phyloP scores from a whole-genome alignment of 2,797 vertebrate species.

The Gymnoscopelus microlampas region DNA sequence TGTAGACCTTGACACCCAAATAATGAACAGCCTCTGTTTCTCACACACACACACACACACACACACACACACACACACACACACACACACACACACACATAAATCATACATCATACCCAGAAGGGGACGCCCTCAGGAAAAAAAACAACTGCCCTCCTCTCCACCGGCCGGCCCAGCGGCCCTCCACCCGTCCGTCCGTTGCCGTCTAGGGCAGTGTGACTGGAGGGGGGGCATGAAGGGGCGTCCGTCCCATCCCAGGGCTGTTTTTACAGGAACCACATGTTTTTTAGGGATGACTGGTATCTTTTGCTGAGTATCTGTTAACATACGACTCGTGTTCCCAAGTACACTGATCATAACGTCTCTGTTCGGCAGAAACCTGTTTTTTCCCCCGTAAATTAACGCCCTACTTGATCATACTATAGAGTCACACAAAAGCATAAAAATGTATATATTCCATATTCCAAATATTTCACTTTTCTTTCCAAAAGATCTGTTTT shows the following conservation, averaged over 20 bases:
- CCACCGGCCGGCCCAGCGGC: slow-evolving; percentile 2
- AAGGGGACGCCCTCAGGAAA: slow-evolving; percentile 73
- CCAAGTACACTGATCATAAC: too few relatives aligned
- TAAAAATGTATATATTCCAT: too few relatives aligned
- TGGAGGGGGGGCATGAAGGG: slow-evolving; percentile 48
- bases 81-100: slow-evolving; percentile 38
- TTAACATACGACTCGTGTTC: slow-evolving; percentile 35
- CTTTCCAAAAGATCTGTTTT: too few relatives aligned
- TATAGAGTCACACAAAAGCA: too few relatives aligned
- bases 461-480: too few relatives aligned
- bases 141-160: slow-evolving; percentile 71
- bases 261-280: slow-evolving; percentile 79
- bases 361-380: too few relatives aligned
- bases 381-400: too few relatives aligned
- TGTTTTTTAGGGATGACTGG: slow-evolving; percentile 71
- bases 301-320: slow-evolving; percentile 71
- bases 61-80: slow-evolving; percentile 40
- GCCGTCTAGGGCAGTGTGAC: slow-evolving; percentile 51
- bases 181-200: background rate
- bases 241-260: slow-evolving; percentile 7
- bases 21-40: slow-evolving; percentile 51
- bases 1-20: slow-evolving; percentile 58
- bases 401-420: too few relatives aligned
- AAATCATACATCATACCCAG: slow-evolving; percentile 60
- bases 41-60: slow-evolving; percentile 42